A percentile compares a stretch with the other conserved stretches of the same genome.
Conservation (phyloP, 2,888 invertebrate species). For the Microchrysa polita region DNA sequence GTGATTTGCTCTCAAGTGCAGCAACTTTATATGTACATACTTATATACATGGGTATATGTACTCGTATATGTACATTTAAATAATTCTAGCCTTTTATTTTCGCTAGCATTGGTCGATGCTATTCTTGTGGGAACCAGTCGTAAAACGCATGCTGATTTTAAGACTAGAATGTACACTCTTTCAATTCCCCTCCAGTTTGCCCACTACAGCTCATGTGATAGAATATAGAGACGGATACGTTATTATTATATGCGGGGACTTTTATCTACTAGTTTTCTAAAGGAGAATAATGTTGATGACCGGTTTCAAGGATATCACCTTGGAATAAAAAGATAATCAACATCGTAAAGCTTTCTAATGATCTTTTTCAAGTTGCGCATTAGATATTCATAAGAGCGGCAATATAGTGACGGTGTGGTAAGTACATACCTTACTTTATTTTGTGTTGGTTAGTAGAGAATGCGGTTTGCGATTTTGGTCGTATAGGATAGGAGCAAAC, state of each 20-base stretch:
- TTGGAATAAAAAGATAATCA: conserved; percentile 35
- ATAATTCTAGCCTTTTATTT: conserved; percentile 23
- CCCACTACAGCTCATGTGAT: too few species aligned
- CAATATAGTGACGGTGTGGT: neutral
- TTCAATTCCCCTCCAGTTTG: conserved; percentile 16
- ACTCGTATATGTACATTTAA: conserved; percentile 3
- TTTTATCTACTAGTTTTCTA: conserved; percentile 21
- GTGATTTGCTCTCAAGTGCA: too few species aligned
- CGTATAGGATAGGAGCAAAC: too few species aligned
- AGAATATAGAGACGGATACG: conserved; percentile 22
- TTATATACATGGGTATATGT: too few species aligned
- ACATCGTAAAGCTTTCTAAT: conserved; percentile 41
- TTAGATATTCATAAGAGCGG: conserved; percentile 35
- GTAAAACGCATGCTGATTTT: conserved; percentile 13
- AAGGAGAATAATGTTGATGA: conserved; percentile 50
- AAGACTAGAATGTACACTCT: conserved; percentile 16
- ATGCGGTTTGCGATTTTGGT: too few species aligned
- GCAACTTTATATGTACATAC: too few species aligned
- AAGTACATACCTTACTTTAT: too few species aligned
- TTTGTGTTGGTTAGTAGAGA: too few species aligned
- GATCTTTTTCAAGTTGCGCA: conserved; percentile 40
- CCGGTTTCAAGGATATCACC: conserved; percentile 49
- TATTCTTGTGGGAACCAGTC: conserved; percentile 16
- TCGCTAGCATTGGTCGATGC: neutral
- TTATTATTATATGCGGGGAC: conserved; percentile 18